Base-by-base conservation (phyloP, 2,797 vertebrate species). In the Babyrousa celebensis region DNA sequence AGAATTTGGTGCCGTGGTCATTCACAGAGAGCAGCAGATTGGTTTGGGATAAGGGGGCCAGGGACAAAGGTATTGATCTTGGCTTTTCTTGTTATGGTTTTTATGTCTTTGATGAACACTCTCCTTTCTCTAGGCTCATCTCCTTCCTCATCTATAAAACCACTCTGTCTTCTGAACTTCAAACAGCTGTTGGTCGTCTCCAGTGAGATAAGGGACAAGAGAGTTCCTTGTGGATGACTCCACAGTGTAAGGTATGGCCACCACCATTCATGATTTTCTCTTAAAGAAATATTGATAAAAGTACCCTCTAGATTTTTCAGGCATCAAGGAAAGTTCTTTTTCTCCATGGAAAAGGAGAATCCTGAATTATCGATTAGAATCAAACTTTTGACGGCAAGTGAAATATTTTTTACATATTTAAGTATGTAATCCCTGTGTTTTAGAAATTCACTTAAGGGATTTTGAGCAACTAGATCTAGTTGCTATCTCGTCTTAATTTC, bases 381-480 rank as follows among this genome's bases (percentile, higher is more conserved):
- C 54, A 78, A 52, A 86, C 60, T 58, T 86, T 75, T 94, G 29
- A 80, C 9, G 83, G 43, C 29, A 94, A 94, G 85, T 93, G 67
- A 96, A 95, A 58, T 74, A 89, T 7, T 21, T 48, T 65, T 10
- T 83, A 17, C 43, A 58, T 91, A 82, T 27, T 18, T 12, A 91
- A 84, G 25, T 93, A 85, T 14, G 9, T 74, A 77, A 91, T 70
- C 29, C 21, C 29, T 63, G 52, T 43, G 36, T 91, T 71, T 56
- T 11, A 36, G 17, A 18, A 89, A 70, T n/a, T 80, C n/a, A 17
- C 54, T 91, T 52, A 63, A 75, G n/a, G 58, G 60, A 67, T 25
- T 85, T 89, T 79, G 48, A 94, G 83, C 68, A 90, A 85, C 4
- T 27, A 75, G 56, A 17, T 79, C 20, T 71, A 9, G 78, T 94